A percentile compares a stretch with the other conserved stretches of the same genome.
Evolutionary conservation across 2,113 vertebrate species (phyloP).

Genomic region (Acrocephalus arundinaceus): DNA sequence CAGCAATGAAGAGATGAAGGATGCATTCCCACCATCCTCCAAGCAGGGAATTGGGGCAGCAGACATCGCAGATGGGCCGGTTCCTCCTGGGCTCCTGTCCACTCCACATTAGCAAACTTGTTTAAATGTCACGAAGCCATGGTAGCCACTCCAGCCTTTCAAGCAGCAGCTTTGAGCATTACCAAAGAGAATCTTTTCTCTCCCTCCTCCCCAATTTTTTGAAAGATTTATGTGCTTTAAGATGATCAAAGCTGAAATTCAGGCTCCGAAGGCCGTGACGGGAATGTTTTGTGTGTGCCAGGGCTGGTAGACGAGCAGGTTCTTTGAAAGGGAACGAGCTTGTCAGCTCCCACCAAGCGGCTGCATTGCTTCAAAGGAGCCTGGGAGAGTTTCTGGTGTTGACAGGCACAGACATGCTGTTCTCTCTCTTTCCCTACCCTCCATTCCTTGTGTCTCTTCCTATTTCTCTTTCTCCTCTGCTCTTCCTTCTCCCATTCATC

Average conservation of each 20-base stretch:
- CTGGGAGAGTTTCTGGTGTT: slow-evolving; percentile 14
- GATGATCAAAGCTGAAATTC: slow-evolving; percentile 73
- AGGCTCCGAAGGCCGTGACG: slow-evolving; percentile 48
- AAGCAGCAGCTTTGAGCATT: slow-evolving; percentile 38
- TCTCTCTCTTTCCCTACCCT: not conserved
- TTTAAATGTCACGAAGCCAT: not conserved
- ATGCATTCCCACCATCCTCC: not conserved
- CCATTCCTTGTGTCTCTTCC: not conserved
- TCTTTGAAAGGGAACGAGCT: slow-evolving; percentile 71
- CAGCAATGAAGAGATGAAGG: not conserved
- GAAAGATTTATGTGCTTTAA: slow-evolving; percentile 68
- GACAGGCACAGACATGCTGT: slow-evolving; percentile 39
- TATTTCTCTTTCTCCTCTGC: not conserved
- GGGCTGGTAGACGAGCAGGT: slow-evolving; percentile 31
- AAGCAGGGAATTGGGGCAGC: not conserved
- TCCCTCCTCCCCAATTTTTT: not conserved
- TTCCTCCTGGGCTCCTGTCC: slow-evolving; percentile 9
- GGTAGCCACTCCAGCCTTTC: slow-evolving; percentile 18
- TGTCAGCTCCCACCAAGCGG: slow-evolving; percentile 50
- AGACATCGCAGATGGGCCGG: not conserved
- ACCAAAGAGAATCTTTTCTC: slow-evolving; percentile 46
- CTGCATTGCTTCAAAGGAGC: slow-evolving; percentile 69
- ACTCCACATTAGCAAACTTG: not conserved
- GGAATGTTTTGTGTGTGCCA: slow-evolving; percentile 39
- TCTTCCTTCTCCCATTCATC: not conserved